Base-by-base conservation (phyloP, 1,140 invertebrate species). In the Scaptomyza hsui region DNA sequence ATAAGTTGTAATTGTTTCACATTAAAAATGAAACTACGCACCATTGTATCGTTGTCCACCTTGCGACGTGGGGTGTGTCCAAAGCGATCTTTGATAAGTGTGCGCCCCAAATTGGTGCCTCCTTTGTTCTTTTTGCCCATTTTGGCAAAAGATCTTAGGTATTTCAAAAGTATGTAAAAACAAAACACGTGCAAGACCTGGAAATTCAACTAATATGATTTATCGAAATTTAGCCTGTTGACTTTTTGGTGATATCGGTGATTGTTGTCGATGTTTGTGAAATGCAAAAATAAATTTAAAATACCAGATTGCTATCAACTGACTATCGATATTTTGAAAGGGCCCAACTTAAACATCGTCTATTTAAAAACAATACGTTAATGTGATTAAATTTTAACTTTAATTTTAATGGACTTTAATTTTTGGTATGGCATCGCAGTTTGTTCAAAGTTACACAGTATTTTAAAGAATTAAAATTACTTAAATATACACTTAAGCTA, bases 11-110 rank as follows among this genome's bases (percentile, higher is more conserved):
- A 44, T 67, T 67, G 70, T 55, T 37, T 47, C 10, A 10, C 44
- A 26, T n/a, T n/a, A n/a, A n/a, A n/a, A n/a, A n/a, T n/a, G n/a
- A 15, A 44, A 42, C 13, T 57, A 56, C 52, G 48, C 57, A 94
- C 94, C 94, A 95, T 94, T 3, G 93, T 94, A 62, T 94, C 93
- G 68, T 95, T 94, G 77, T 93, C 93, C 37, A 94, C 93, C 91
- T 93, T 93, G 91, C 92, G 94, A 21, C 92, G 93, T 21, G 92
- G 93, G 90, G 72, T 78, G 32, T 91, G 82, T 10, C 94, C 93
- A 89, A 96, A 97, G 75, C 96, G 93, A 90, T 96, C 94, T 86
- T 94, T 96, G 26, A 97, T 96, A 41, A 97, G 92, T 0, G 95
- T 92, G 72, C 95, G 93, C 0, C 96, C 96, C 44, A 97, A 92